These are phyloP conservation scores for Caenorhabditis remanei DNA, from an alignment of 1,140 invertebrate genomes.

Conservation along the genomic window DNA sequence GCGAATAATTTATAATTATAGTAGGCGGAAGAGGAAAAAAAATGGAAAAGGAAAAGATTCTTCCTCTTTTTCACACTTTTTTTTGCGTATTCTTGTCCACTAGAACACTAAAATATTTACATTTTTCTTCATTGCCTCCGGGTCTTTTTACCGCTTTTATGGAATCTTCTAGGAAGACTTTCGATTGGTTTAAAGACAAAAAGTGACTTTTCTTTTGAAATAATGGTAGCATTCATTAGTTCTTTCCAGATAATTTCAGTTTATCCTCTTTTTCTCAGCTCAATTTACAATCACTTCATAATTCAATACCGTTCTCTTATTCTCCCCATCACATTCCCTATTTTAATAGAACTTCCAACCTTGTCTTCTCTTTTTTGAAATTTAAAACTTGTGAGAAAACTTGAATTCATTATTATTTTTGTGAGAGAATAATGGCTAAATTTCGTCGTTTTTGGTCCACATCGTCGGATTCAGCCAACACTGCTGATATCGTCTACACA, in stretches of 20 bases:
- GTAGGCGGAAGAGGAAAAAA: conserved; percentile 15
- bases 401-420: conserved; percentile 9
- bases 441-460: conserved; percentile 27
- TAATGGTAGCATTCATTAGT: too few species aligned
- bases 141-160: not conserved
- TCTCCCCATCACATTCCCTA: not conserved
- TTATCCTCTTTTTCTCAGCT: too few species aligned
- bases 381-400: conserved; percentile 13
- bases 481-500: conserved; percentile 36
- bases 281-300: too few species aligned
- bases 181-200: not conserved
- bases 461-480: conserved; percentile 13
- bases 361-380: not conserved
- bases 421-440: conserved; percentile 3
- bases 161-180: not conserved
- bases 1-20: conserved; percentile 34
- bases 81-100: not conserved
- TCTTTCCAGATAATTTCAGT: too few species aligned
- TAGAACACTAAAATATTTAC: conserved; percentile 4
- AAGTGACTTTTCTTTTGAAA: too few species aligned
- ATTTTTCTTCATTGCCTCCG: not conserved
- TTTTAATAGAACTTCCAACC: not conserved
- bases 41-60: not conserved
- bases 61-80: not conserved
- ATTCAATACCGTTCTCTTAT: too few species aligned